These are phyloP conservation scores for Mastigias papua DNA, from an alignment of 30 jellyfish, hydroid and myxozoan genomes.

Conservation along the genomic window DNA sequence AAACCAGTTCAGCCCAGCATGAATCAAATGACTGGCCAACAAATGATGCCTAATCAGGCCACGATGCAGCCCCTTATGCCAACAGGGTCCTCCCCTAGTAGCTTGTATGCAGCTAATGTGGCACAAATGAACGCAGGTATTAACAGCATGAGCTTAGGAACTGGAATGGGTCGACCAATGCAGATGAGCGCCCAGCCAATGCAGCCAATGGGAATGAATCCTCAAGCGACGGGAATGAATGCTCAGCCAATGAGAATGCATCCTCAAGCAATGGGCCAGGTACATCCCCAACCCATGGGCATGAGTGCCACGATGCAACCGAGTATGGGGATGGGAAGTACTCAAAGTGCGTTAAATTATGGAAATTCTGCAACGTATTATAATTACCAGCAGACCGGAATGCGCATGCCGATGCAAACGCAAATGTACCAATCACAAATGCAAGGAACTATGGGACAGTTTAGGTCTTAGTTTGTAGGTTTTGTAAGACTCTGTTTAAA, in stretches of 20 bases:
- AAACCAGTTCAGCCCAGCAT: conserved; percentile 93
- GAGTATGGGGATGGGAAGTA: conserved; percentile 19
- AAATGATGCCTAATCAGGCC: conserved; percentile 14
- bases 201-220: conserved; percentile 8
- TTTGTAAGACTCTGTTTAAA: background rate
- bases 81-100: background rate
- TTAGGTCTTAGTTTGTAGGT: conserved; percentile 59
- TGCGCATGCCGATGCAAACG: conserved; percentile 87
- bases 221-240: conserved; percentile 23
- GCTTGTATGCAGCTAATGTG: conserved; percentile 20
- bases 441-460: conserved; percentile 76
- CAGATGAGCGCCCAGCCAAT: conserved; percentile 30
- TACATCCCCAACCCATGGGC: conserved; percentile 8
- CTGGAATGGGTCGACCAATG: conserved; percentile 30
- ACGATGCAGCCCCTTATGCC: background rate
- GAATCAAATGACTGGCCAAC: conserved; percentile 82
- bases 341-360: conserved; percentile 12
- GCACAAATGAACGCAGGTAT: conserved; percentile 35
- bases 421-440: conserved; percentile 62
- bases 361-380: conserved; percentile 47
- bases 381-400: conserved; percentile 71
- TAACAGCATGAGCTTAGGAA: conserved; percentile 36
- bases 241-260: conserved; percentile 51
- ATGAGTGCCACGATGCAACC: conserved; percentile 9
- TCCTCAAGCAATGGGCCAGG: conserved; percentile 10